Conservation (phyloP, 2,797 vertebrate species). For the Mareca penelope region DNA sequence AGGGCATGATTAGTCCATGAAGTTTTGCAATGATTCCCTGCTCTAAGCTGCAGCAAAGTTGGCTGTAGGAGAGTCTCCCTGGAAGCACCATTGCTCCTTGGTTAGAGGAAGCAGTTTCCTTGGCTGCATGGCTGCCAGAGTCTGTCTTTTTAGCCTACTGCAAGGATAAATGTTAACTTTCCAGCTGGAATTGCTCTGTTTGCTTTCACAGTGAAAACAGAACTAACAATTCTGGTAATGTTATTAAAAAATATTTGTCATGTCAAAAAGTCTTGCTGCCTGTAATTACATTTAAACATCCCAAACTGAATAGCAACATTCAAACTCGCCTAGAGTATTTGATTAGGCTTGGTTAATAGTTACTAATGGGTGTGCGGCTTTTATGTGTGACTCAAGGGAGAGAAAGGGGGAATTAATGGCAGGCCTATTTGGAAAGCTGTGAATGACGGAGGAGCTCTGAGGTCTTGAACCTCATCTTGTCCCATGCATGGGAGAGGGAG, state of each 20-base stretch:
- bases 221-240: slow-evolving; percentile 66
- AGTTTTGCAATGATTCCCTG: neutral
- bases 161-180: slow-evolving; percentile 62
- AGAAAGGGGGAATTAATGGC: slow-evolving; percentile 53
- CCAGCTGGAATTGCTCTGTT: slow-evolving; percentile 58
- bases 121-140: neutral
- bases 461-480: slow-evolving; percentile 2
- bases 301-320: slow-evolving; percentile 56
- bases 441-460: slow-evolving; percentile 25
- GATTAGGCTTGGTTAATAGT: slow-evolving; percentile 62
- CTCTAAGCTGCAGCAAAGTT: slow-evolving; percentile 1
- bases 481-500: neutral
- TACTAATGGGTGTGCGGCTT: slow-evolving; percentile 54
- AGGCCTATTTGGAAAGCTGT: slow-evolving; percentile 43
- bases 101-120: slow-evolving; percentile 48
- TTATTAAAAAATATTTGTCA: slow-evolving; percentile 75
- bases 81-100: slow-evolving; percentile 10
- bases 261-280: slow-evolving; percentile 69
- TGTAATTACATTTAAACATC: slow-evolving; percentile 72
- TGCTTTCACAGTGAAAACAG: slow-evolving; percentile 66
- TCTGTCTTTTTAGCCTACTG: slow-evolving; percentile 56
- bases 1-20: neutral
- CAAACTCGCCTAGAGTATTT: slow-evolving; percentile 52
- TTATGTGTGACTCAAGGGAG: slow-evolving; percentile 40
- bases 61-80: slow-evolving; percentile 17